Evolutionary conservation across 2,113 vertebrate genomes (phyloP), one percentile per base, ranked within the genome.

Genomic region (Apistogramma diplotaenia): DNA sequence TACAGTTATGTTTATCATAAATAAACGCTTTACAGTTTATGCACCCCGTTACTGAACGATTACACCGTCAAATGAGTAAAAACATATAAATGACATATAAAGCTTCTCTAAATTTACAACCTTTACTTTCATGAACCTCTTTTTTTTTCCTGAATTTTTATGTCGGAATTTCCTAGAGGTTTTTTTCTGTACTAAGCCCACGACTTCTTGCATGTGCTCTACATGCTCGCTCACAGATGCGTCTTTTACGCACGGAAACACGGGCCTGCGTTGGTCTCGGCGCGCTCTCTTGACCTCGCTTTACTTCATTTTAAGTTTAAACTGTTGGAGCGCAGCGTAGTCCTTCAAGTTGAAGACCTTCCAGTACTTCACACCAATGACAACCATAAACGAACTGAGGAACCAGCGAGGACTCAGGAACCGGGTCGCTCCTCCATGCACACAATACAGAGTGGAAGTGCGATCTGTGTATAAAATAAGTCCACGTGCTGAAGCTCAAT

Each of bases 301-400:
- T 33, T 33, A 15, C 1, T 37, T 89, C 19, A 37, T 85, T 6
- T 75, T 94, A 53, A 2, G 76, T 1, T 27, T 78, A 6, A 37
- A 27, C 2, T 51, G 1, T 2, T 40, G 33, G 37, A 79, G 2
- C 65, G 33, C 4, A 8, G 86, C 27, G 2, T 72, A 73, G 2
- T 55, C 91, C 27, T 96, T 96, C 74, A 93, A 96, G 25, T 80
- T 98, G 67, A 96, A n/a, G n/a, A n/a, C n/a, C n/a, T n/a, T n/a
- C n/a, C 96, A 0, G 82, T 97, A 60, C 92, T 98, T 57, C 97
- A 98, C 94, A 98, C 97, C 65, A 98, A 98, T 89, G 97, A 98
- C 82, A 93, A 96, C 53, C 97, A 97, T 82, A 97, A 94, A 4
- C 93, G 96, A 1, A 94, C 97, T 73, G 96, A 97, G 82, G 94